phyloP scores from a whole-genome alignment of 2,113 vertebrate genomes.

The Polyodon spathula region DNA sequence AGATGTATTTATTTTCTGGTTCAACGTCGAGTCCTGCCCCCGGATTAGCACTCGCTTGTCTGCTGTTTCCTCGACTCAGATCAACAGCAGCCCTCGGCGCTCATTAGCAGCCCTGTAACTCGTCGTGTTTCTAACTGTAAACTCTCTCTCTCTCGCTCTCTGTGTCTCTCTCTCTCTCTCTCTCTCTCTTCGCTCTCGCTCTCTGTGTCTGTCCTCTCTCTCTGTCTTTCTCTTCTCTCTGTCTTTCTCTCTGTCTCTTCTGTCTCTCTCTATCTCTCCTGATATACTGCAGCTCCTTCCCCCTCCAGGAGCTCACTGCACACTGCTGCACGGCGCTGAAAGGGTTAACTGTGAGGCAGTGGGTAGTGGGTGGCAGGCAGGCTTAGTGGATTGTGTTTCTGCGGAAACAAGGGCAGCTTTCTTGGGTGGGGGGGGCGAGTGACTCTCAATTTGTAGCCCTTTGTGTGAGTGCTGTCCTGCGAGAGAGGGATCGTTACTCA shows the following conservation, averaged over 20 bases:
- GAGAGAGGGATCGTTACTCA: too few relatives aligned
- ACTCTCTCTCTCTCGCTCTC: constrained; percentile 1
- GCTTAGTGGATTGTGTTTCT: neutral
- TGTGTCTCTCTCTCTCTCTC: neutral
- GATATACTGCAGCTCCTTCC: too few relatives aligned
- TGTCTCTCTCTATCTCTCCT: neutral
- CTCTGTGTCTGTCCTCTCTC: constrained; percentile 8
- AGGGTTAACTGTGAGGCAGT: too few relatives aligned
- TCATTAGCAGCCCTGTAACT: neutral
- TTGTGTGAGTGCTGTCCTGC: neutral
- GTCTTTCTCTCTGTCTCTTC: neutral
- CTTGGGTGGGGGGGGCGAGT: neutral
- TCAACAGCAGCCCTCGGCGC: too few relatives aligned
- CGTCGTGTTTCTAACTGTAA: constrained; percentile 29
- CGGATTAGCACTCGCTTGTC: too few relatives aligned
- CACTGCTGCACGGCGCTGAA: too few relatives aligned
- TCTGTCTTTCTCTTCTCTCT: constrained; percentile 1
- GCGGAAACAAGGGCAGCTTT: neutral
- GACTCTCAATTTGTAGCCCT: neutral
- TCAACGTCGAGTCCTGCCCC: neutral
- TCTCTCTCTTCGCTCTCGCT: neutral
- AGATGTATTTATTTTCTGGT: too few relatives aligned
- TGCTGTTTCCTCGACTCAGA: too few relatives aligned
- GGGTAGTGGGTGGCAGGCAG: too few relatives aligned
- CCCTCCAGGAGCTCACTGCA: too few relatives aligned